Evolutionary conservation across 1,140 invertebrate genomes (phyloP).

Genomic region (Leptinotarsa lineolata): DNA sequence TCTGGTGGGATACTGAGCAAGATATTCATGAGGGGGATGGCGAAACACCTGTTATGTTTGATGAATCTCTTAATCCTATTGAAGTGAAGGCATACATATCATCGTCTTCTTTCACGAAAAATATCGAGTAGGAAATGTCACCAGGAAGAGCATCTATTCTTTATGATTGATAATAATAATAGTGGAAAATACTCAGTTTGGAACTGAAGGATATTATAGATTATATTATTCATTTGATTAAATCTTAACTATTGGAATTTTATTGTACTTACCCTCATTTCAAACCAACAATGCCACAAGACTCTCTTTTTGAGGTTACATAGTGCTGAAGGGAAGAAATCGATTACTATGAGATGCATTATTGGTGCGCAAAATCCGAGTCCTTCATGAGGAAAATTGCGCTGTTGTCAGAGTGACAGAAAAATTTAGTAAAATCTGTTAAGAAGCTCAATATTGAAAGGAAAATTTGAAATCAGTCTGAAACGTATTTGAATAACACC

Average conservation of each 20-base stretch:
- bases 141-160: too few species aligned
- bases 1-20: constrained; percentile 9
- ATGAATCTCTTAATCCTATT: constrained; percentile 25
- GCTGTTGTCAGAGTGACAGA: too few species aligned
- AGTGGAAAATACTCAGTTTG: too few species aligned
- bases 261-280: neutral
- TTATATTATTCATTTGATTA: neutral
- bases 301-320: neutral
- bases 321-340: neutral
- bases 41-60: constrained; percentile 45
- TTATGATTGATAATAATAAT: too few species aligned
- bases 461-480: too few species aligned
- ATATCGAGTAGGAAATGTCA: too few species aligned
- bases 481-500: too few species aligned
- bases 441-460: too few species aligned
- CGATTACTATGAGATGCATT: neutral
- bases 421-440: too few species aligned
- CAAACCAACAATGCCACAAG: neutral
- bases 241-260: neutral
- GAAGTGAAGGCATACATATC: neutral
- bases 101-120: neutral
- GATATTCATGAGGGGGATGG: constrained; percentile 33
- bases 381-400: too few species aligned
- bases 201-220: too few species aligned
- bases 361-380: neutral